Base-by-base conservation (phyloP, 2,888 invertebrate genomes). In the Geotrupes spiniger region DNA sequence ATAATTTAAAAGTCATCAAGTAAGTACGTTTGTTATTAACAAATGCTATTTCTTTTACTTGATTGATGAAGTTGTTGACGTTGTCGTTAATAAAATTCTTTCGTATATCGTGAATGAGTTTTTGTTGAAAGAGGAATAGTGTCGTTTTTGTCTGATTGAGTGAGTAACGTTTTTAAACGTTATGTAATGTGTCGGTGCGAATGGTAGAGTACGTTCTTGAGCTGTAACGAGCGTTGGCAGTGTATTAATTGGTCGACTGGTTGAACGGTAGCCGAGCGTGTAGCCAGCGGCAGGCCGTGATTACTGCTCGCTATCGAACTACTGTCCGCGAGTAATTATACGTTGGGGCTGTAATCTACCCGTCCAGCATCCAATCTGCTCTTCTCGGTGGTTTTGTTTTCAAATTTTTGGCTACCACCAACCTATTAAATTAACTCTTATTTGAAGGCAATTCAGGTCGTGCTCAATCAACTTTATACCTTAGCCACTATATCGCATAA, bases 301-400 rank as follows among this genome's bases (percentile, higher is more conserved):
- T 69, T 69, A 69, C 62, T 55, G 53, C 61, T 63, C 59, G 64
- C 67, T 67, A 69, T 69, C 65, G 66, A 67, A 69, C 69, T 69
- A 69, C 69, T 67, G 68, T 67, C 69, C 67, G 62, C 62, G 59
- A 60, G 63, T 68, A 69, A 69, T 69, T 69, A 68, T 63, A 69
- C 59, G 63, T 63, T 65, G 58, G 61, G 58, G 61, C 63, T 62
- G 62, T 62, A 65, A 64, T 65, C 65, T 65, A 60, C 53, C 61
- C 62, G 58, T 60, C 60, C 58, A 54, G 54, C 57, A 56, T 59
- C 57, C 49, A 43, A 52, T 54, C 52, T 53, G 41, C 47, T 26
- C 43, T 41, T 40, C 39, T 36, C 33, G 33, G 10, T 56, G 48
- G 37, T 56, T 40, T 56, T 54, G 45, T 56, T 57, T 49, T 54